A percentile compares a stretch with the other conserved stretches of the same genome.
Evolutionary conservation across 2,888 invertebrate genomes (phyloP).

Genomic region (Nysson spinosus): DNA sequence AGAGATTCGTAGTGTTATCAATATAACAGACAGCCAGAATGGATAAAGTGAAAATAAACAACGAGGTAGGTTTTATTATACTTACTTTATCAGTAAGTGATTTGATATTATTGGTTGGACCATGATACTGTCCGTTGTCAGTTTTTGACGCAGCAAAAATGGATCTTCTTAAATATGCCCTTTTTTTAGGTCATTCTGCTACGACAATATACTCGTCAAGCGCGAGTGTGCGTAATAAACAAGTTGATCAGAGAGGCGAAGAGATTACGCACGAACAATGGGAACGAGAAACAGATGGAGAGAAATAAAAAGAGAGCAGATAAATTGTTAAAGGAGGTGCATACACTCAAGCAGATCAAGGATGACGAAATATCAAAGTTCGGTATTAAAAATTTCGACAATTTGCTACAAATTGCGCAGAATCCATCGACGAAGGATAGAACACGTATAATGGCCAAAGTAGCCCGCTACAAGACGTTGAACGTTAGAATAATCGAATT

Average conservation of each 20-base stretch:
- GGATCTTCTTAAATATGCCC: not conserved
- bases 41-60: constrained; percentile 65
- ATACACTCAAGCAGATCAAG: constrained; percentile 65
- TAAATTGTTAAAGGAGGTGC: constrained; percentile 63
- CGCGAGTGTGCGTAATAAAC: constrained; percentile 60
- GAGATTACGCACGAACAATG: constrained; percentile 61
- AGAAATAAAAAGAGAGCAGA: constrained; percentile 67
- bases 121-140: too few species aligned
- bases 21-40: too few species aligned
- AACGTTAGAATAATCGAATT: constrained; percentile 60
- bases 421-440: constrained; percentile 46
- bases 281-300: constrained; percentile 63
- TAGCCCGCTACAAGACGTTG: constrained; percentile 61
- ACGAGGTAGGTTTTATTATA: constrained; percentile 63
- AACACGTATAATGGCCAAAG: constrained; percentile 59
- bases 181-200: constrained; percentile 66
- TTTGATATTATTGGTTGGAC: not conserved
- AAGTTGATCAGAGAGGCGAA: constrained; percentile 66
- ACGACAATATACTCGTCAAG: constrained; percentile 64
- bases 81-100: not conserved
- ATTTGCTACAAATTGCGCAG: constrained; percentile 54
- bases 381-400: constrained; percentile 56
- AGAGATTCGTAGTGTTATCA: too few species aligned
- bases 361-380: constrained; percentile 70
- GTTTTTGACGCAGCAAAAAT: too few species aligned